Conservation (phyloP, 2,797 vertebrate genomes). For the Macroramphosus scolopax region DNA sequence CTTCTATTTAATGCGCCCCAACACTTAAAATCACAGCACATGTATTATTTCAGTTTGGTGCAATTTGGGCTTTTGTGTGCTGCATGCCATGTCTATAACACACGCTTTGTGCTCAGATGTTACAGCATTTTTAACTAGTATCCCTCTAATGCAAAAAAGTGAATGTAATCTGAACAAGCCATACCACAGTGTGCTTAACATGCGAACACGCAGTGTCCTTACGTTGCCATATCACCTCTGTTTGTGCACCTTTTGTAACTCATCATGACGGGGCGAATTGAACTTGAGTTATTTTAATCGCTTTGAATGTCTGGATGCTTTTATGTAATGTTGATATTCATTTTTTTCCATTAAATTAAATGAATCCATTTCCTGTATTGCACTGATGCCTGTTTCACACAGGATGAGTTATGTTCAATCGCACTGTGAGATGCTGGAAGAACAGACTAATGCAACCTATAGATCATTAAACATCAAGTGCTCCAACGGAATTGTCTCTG, state of each 20-base stretch:
- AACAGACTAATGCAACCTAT: conserved; percentile 9
- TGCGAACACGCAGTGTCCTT: conserved; percentile 64
- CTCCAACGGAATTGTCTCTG: conserved; percentile 17
- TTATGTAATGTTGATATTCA: conserved; percentile 35
- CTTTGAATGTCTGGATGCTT: conserved; percentile 54
- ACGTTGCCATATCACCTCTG: conserved; percentile 53
- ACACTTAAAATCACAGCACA: no score
- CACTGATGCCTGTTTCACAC: not conserved
- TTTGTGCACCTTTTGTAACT: conserved; percentile 32
- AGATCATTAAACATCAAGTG: conserved; percentile 36
- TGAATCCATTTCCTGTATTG: conserved; percentile 20
- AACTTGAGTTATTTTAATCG: conserved; percentile 41
- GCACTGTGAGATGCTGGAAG: conserved; percentile 16
- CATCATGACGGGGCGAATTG: conserved; percentile 3
- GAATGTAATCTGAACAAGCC: conserved; percentile 79
- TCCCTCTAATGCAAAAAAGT: conserved; percentile 55
- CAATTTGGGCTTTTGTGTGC: conserved; percentile 7
- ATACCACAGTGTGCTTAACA: conserved; percentile 71
- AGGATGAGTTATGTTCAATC: not conserved
- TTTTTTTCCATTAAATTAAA: conserved; percentile 62
- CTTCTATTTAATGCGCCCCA: no score
- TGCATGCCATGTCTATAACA: conserved; percentile 26
- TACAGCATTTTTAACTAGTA: conserved; percentile 1
- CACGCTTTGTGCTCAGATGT: conserved; percentile 14
- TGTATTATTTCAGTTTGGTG: conserved; percentile 33